Evolutionary conservation across 2,888 invertebrate species (phyloP).

Genomic region (Conus canariensis): DNA sequence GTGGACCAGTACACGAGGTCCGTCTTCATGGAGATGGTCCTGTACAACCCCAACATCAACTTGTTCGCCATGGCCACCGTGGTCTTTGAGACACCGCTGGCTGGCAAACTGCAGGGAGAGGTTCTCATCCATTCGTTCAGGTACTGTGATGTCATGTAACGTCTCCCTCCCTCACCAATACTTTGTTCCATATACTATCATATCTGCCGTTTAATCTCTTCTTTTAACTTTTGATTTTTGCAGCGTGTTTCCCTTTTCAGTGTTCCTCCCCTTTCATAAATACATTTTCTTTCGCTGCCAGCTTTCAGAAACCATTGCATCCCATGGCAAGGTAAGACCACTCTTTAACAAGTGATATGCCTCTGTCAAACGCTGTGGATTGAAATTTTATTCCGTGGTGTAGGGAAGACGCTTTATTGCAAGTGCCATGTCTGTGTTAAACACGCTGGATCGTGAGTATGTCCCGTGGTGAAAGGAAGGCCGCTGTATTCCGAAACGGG

Average conservation of each 20-base stretch:
- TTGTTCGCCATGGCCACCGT: conserved; percentile 61
- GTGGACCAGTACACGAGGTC: conserved; percentile 61
- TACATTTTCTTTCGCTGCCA: no score
- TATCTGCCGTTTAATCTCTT: background rate
- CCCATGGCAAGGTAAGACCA: no score
- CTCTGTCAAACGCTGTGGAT: no score
- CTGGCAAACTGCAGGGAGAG: conserved; percentile 58
- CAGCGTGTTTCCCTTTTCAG: background rate
- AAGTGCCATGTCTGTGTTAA: no score
- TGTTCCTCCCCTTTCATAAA: no score
- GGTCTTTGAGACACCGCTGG: conserved; percentile 62
- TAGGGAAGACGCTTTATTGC: no score
- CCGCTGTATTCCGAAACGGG: no score
- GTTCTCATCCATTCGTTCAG: conserved; percentile 57
- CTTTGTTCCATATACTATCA: background rate
- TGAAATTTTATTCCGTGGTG: no score
- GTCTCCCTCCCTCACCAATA: background rate
- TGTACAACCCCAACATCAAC: conserved; percentile 68
- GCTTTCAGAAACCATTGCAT: no score
- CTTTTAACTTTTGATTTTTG: background rate
- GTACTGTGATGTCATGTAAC: background rate
- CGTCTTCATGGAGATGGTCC: conserved; percentile 64
- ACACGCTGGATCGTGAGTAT: no score
- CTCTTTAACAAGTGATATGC: no score
- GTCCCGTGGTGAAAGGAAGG: no score